Base-by-base conservation (phyloP, 2,113 vertebrate genomes). In the Dunckerocampus dactyliophorus region DNA sequence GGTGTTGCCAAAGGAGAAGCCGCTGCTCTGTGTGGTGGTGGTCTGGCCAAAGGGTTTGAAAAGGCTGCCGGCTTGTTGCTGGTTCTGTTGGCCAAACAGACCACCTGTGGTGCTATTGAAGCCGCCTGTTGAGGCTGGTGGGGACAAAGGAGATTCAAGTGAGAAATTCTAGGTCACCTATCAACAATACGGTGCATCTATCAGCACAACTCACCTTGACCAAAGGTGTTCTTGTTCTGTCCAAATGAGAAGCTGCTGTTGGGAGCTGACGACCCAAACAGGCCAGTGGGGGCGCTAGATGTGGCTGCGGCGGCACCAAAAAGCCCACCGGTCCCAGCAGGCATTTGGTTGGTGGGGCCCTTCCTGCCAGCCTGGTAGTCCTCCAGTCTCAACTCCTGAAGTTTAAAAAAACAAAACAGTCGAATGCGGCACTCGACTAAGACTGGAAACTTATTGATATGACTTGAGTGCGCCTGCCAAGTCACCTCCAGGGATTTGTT, bases 351-450 rank as follows among this genome's bases (percentile, higher is more conserved):
- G 0, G 94, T 88, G 0, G 95, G 93, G 1, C 97, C 96, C 58
- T 98, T 98, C 46, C 96, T 88, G 0, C 95, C 95, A 0, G 95
- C 95, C 79, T 94, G 92, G 79, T 99, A 99, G 69, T 99, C 96
- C 74, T 99, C 97, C 43, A 98, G 72, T 59, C 96, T 72, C 75
- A 87, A 9, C 74, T 88, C 87, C 87, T 88, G 55, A 45, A 80
- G 39, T 10, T 0, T 1, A 47, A 47, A 11, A 42, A 8, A 1
- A 3, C 8, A 4, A 17, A 4, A 16, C 6, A 4, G 53, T 55
- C 17, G n/a, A 10, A 55, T 6, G 13, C 1, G 10, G n/a, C 8
- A 34, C 10, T 9, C 4, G 16, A 13, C 17, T 22, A 9, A 15
- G 1, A 11, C 8, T 1, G 47, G 17, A 47, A 4, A 39, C 10